Conservation (phyloP, 2,888 invertebrate genomes). For the Leptinotarsa peninsularis region DNA sequence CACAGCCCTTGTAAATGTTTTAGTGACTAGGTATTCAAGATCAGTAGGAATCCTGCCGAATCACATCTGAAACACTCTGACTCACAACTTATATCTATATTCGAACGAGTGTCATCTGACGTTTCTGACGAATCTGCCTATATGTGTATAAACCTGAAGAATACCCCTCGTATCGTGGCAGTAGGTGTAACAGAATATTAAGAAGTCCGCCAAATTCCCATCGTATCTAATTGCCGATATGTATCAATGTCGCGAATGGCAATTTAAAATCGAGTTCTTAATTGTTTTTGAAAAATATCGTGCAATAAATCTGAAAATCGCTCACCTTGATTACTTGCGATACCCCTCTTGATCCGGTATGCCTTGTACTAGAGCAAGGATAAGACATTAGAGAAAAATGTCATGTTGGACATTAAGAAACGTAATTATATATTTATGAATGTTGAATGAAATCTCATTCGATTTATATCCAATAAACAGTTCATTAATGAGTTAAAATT, state of each 20-base stretch:
- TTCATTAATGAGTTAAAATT: too few species aligned
- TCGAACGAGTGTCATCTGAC: too few species aligned
- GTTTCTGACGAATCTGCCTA: too few species aligned
- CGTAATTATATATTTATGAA: neutral
- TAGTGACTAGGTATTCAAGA: too few species aligned
- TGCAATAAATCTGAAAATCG: constrained; percentile 25
- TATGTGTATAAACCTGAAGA: neutral
- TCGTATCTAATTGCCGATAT: constrained; percentile 17
- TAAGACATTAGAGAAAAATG: constrained; percentile 29
- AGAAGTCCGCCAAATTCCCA: constrained; percentile 7
- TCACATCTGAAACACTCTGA: too few species aligned
- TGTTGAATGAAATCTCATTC: neutral
- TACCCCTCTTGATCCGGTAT: constrained; percentile 35
- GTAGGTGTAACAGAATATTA: constrained; percentile 1
- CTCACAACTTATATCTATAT: too few species aligned
- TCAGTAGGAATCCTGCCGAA: too few species aligned
- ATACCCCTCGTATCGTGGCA: neutral
- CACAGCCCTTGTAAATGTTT: too few species aligned
- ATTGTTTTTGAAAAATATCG: constrained; percentile 31
- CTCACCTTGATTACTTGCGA: constrained; percentile 32
- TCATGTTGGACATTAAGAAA: constrained; percentile 15
- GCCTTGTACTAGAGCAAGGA: constrained; percentile 33
- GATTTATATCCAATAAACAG: too few species aligned
- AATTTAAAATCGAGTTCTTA: constrained; percentile 16
- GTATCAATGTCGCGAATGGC: constrained; percentile 25